Evolutionary conservation across 2,888 invertebrate genomes (phyloP), one percentile per base, ranked within the genome.

Genomic region (Megaustenia siamemsis): DNA sequence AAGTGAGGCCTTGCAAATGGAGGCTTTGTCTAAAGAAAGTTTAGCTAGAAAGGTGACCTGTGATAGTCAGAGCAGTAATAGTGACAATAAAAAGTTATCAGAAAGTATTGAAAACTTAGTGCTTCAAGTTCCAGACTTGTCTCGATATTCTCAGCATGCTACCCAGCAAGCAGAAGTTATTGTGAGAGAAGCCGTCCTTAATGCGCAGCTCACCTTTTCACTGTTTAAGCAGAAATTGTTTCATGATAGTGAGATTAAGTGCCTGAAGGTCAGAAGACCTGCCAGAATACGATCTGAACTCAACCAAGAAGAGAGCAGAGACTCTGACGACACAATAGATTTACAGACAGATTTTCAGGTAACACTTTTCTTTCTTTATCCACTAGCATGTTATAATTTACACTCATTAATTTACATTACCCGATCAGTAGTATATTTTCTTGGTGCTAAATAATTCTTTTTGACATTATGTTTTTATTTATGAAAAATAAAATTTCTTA

Each of bases 151-250:
- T n/a, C 86, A 88, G 66, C 88, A 88, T 38, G 86, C 90, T 79
- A 87, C 89, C 56, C 86, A 87, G 15, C 89, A 91, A 89, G 89
- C 91, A 83, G 96, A 96, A 89, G 96, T 96, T 82, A 95, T 96
- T 56, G 96, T 96, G 35, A 96, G 96, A 49, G 96, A 96, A 90
- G 96, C 97, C 8, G 96, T 96, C 96, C 96, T 96, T 63, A 95
- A 96, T 86, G 97, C 97, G 0, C 96, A 94, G 49, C 89, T 94
- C 82, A 90, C 91, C 3, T 92, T 93, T 81, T 90, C 89, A 68
- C 89, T 90, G 80, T 90, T 90, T 82, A 92, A 92, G 86, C 86
- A 90, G 78, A 90, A 90, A 82, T 82, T 92, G 71, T 87, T 90
- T 45, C 90, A 92, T 82, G 90, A 90, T 43, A 83, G 90, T 45